Base-by-base conservation (phyloP, 2,888 invertebrate species). In the Drosophila falleni region DNA sequence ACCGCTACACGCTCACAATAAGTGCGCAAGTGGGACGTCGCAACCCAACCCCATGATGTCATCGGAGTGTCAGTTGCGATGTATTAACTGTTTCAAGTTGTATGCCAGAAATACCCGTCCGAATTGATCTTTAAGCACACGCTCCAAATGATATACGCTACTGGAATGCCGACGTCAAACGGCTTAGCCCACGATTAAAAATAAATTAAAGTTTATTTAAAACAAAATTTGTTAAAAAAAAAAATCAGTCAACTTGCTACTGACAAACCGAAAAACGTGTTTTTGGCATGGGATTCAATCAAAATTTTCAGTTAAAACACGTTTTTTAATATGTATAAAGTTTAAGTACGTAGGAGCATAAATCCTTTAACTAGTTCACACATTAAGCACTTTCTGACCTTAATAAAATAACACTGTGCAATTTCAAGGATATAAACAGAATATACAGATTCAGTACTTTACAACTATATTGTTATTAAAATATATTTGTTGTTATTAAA, bases 1-100 rank as follows among this genome's bases (percentile, higher is more conserved):
- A 87, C 84, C 84, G 84, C 84, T 84, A 84, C 61, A 42, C 44
- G 42, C 33, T 39, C 66, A 74, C 50, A 50, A 31, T 61, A 79
- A 71, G 71, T 84, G 53, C 88, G 83, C 88, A 87, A 83, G 66
- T 83, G 74, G 74, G 86, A 49, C 80, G 86, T 8, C 23, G 8
- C 47, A 53, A 41, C 62, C 61, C 61, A 46, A 42, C 71, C 70
- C 54, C 33, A 51, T 87, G 74, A 74, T 67, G 83, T 79, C 86
- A 82, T 56, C 64, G 26, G 35, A 42, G 19, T 23, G 9, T 29
- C 35, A 16, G 16, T 37, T 39, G 51, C 42, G 50, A 41, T 39
- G 47, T 50, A 49, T 53, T 46, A 55, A 62, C 74, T 33, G 60
- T 58, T 56, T 63, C 54, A 9, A 35, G 29, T 66, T 62, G 56